These are phyloP conservation scores for Mesoclemmys tuberculata DNA, from an alignment of 2,113 vertebrate genomes.

Conservation along the genomic window DNA sequence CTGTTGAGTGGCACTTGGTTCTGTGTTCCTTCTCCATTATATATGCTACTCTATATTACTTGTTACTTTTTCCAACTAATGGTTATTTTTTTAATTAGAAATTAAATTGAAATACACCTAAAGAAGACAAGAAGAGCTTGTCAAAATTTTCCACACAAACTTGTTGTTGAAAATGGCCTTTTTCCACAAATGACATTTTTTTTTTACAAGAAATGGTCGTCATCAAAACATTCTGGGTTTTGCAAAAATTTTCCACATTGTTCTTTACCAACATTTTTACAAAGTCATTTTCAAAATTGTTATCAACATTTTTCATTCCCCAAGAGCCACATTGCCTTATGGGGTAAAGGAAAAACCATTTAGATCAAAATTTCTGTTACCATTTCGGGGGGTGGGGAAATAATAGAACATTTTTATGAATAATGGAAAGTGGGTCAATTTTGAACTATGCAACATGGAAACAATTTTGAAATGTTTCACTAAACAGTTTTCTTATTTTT, in stretches of 20 bases:
- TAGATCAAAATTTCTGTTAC: neutral
- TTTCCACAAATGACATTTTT: neutral
- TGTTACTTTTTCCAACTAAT: neutral
- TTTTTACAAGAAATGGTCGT: neutral
- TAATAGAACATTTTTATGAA: rapidly evolving
- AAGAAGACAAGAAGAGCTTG: neutral
- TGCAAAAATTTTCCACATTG: neutral
- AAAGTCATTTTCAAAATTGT: neutral
- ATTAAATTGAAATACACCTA: neutral
- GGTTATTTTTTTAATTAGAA: too few species aligned
- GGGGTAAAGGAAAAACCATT: neutral
- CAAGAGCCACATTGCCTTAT: neutral
- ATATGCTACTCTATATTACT: neutral
- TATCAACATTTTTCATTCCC: neutral
- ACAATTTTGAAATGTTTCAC: neutral
- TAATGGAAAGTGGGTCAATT: neutral
- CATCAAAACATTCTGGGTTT: neutral
- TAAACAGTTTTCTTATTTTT: neutral
- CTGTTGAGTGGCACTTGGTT: neutral
- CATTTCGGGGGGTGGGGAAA: neutral
- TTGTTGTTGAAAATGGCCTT: neutral
- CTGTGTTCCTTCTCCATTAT: neutral
- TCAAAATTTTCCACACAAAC: neutral
- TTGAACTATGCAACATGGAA: neutral
- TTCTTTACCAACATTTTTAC: neutral